Evolutionary conservation across 1,140 invertebrate genomes (phyloP).

Genomic region (Lasioglossum baleicum): DNA sequence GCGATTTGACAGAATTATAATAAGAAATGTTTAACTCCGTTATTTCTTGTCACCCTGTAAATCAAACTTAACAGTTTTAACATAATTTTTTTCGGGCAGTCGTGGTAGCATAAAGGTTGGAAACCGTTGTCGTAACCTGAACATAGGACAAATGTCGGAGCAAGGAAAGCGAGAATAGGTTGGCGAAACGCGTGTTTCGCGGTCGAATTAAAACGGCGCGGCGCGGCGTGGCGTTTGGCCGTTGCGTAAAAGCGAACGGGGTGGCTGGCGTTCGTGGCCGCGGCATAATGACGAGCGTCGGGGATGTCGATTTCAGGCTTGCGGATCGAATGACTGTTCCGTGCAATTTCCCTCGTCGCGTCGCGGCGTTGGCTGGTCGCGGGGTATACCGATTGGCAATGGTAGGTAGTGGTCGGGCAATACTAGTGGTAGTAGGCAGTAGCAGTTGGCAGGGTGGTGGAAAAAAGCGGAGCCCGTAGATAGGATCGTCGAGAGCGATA

Average conservation of each 20-base stretch:
- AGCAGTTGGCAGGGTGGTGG: not conserved
- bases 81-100: too few relatives aligned
- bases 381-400: not conserved
- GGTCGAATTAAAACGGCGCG: not conserved
- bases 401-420: not conserved
- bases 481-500: conserved; percentile 48
- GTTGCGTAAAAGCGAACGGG: not conserved
- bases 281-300: conserved; percentile 28
- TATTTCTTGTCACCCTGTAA: too few relatives aligned
- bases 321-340: conserved; percentile 44
- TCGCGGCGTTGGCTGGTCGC: conserved; percentile 1
- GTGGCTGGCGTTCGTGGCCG: not conserved
- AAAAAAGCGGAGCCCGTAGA: conserved; percentile 41
- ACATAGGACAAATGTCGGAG: too few relatives aligned
- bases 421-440: too few relatives aligned
- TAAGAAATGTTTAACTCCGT: too few relatives aligned
- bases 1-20: too few relatives aligned
- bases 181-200: not conserved
- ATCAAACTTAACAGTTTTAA: too few relatives aligned
- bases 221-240: not conserved
- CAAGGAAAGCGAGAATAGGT: too few relatives aligned
- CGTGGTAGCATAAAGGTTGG: too few relatives aligned
- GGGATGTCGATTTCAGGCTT: conserved; percentile 35
- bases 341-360: conserved; percentile 61
- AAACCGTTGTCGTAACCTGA: too few relatives aligned